Evolutionary conservation across 53 echinoderm and acorn worm genomes (phyloP).

Genomic region (Paracentrotus lividus): DNA sequence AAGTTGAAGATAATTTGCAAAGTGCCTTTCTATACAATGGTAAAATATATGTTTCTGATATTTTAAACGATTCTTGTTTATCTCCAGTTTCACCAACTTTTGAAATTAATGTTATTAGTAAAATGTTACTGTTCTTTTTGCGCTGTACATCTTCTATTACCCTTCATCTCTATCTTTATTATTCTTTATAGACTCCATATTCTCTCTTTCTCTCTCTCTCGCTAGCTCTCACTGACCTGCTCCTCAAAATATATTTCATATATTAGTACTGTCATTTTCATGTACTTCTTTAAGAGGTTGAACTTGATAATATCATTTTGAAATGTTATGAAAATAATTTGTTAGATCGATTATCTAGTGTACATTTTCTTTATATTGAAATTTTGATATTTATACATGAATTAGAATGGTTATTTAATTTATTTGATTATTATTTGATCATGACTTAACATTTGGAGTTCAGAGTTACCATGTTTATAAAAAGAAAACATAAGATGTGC

Average conservation of each 20-base stretch:
- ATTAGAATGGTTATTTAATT: constrained; percentile 16
- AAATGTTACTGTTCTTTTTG: too few species aligned
- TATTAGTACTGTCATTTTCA: background rate
- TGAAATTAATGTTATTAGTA: too few species aligned
- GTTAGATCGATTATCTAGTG: too few species aligned
- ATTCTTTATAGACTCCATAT: background rate
- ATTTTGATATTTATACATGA: background rate
- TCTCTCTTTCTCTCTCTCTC: background rate
- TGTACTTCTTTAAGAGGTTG: background rate
- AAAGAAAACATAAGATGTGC: background rate
- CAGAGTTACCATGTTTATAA: background rate
- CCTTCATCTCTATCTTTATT: too few species aligned
- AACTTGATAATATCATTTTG: background rate
- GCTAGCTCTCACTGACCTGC: background rate
- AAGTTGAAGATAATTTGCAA: background rate
- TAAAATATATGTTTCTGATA: too few species aligned
- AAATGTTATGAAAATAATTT: too few species aligned
- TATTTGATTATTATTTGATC: background rate
- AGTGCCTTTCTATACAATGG: background rate
- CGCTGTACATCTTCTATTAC: too few species aligned
- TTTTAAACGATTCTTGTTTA: too few species aligned
- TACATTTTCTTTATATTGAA: background rate
- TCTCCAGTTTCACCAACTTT: too few species aligned
- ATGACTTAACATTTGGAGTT: constrained; percentile 16
- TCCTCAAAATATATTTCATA: too few species aligned